Evolutionary conservation across 1,140 invertebrate genomes (phyloP), one percentile per base, ranked within the genome.

Genomic region (Druon quercuslanigerum): DNA sequence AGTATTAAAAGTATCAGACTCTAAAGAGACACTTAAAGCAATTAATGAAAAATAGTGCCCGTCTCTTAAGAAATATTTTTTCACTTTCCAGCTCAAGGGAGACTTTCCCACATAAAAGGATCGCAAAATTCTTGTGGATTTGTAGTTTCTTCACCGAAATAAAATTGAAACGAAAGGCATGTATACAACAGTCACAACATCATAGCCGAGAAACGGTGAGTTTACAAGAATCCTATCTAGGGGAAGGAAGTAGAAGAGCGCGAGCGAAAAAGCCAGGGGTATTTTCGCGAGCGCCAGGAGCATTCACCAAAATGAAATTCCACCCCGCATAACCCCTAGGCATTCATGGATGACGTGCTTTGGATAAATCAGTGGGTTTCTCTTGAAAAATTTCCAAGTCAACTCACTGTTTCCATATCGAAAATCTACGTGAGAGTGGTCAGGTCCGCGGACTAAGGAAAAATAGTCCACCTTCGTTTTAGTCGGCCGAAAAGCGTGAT

Each of bases 301-400:
- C 78, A 81, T 79, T 82, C 77, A 79, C 76, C 82, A 81, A 85
- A 85, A 85, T 84, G 79, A 85, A 85, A 85, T 85, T 84, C 81
- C 81, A 74, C 77, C 74, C 79, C 66, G 72, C 71, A 71, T 52
- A 60, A 40, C 78, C 77, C 52, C 46, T 60, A 17, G 77, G 74
- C 73, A 78, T 82, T 82, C 74, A 74, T 57, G 17, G 46, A 71
- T 73, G 51, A 51, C 76, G 77, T 80, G 78, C 78, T 70, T 76
- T 54, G 76, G 81, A 82, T 86, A 87, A 87, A 87, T 88, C 85
- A 86, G 85, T 77, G 82, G 79, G 85, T 82, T 86, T 85, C 79
- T 83, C 83, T 76, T 81, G 80, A 82, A 84, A 86, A 87, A 87
- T 83, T 83, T 80, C 78, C 51, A 52, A 83, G 73, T 77, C 72